Percentiles rank a stretch among this genome's conserved stretches.
Conservation (phyloP, 2,113 vertebrate species). For the Xyliphius kryptos region DNA sequence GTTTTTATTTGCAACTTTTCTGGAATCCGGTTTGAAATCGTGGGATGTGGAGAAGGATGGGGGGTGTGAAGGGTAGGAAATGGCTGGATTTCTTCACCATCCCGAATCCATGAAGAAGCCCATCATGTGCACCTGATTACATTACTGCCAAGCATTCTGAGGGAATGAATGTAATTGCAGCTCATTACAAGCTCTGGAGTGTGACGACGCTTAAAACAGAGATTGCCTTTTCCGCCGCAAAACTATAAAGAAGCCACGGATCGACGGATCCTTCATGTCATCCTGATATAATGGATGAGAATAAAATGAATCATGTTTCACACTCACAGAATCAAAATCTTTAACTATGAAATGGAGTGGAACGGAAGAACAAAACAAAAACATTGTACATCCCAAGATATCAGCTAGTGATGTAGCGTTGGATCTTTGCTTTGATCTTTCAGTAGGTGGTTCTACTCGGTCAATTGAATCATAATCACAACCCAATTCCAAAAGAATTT, state of each 20-base stretch:
- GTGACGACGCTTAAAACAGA: slow-evolving; percentile 51
- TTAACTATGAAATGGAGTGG: too few species aligned
- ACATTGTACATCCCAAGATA: too few species aligned
- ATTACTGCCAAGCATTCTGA: slow-evolving; percentile 55
- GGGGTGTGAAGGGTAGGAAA: slow-evolving; percentile 35
- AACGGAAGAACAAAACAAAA: too few species aligned
- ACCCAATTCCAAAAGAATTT: too few species aligned
- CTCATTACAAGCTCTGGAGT: slow-evolving; percentile 53
- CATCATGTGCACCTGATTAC: slow-evolving; percentile 59
- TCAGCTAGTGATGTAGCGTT: too few species aligned
- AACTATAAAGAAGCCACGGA: slow-evolving; percentile 28
- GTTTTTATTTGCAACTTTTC: too few species aligned
- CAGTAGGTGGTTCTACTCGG: too few species aligned
- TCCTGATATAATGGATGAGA: slow-evolving; percentile 13
- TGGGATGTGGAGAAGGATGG: too few species aligned
- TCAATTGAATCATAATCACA: too few species aligned
- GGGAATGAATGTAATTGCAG: slow-evolving; percentile 55
- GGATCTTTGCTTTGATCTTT: too few species aligned
- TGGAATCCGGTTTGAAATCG: too few species aligned
- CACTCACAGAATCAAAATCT: too few species aligned
- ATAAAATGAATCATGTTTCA: slow-evolving; percentile 8
- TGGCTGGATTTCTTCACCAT: slow-evolving; percentile 47
- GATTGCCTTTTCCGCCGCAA: slow-evolving; percentile 22
- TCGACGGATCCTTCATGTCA: slow-evolving; percentile 1
- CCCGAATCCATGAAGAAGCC: slow-evolving; percentile 41